Conservation (phyloP, 2,113 vertebrate genomes). For the Dicerorhinus sumatrensis region DNA sequence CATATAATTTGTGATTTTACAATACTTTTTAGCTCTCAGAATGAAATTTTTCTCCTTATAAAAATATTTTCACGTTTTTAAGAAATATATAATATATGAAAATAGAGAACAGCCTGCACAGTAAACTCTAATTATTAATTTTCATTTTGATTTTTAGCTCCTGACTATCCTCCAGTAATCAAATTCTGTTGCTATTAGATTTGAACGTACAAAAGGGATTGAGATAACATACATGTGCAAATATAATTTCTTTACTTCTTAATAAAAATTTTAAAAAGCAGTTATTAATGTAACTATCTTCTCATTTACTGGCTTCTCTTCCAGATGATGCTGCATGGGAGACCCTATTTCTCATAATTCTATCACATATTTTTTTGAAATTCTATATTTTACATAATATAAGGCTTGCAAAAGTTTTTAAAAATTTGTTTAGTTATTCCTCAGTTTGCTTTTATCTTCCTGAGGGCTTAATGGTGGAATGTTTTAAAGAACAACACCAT, state of each 20-base stretch:
- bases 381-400: not conserved
- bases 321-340: not conserved
- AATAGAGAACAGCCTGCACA: not conserved
- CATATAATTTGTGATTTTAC: not conserved
- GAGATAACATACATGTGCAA: not conserved
- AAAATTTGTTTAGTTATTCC: not conserved
- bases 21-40: not conserved
- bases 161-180: not conserved
- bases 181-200: not conserved
- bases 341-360: not conserved
- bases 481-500: not conserved
- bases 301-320: not conserved
- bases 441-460: constrained; percentile 23
- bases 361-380: not conserved
- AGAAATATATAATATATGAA: not conserved
- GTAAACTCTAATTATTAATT: not conserved
- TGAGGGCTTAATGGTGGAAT: not conserved
- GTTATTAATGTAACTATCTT: not conserved
- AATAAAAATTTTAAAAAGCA: not conserved
- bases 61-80: constrained; percentile 4
- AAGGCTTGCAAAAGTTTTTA: not conserved
- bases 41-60: not conserved
- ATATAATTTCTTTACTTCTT: not conserved
- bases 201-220: not conserved
- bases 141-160: constrained; percentile 20